Evolutionary conservation across 2,888 invertebrate species (phyloP).

Genomic region (Catocala sponsa): DNA sequence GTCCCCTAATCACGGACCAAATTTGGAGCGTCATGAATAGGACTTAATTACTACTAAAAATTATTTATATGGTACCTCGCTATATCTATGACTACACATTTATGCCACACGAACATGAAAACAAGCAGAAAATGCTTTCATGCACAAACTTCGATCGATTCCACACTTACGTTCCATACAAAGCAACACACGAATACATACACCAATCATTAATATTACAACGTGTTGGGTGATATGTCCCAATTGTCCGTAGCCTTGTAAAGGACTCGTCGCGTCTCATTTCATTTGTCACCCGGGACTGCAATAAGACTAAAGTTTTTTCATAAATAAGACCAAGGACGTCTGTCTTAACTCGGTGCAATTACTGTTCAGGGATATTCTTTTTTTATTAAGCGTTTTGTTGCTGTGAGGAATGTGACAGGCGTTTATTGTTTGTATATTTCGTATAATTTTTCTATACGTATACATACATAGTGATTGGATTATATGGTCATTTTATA

Average conservation of each 20-base stretch:
- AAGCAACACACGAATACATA: background rate
- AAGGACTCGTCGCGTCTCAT: slow-evolving; percentile 42
- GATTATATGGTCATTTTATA: too few relatives aligned
- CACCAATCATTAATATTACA: slow-evolving; percentile 4
- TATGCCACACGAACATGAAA: too few relatives aligned
- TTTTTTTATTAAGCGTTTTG: slow-evolving; percentile 19
- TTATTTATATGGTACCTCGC: too few relatives aligned
- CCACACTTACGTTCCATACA: too few relatives aligned
- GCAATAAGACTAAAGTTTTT: slow-evolving; percentile 37
- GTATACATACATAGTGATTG: too few relatives aligned
- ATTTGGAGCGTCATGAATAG: too few relatives aligned
- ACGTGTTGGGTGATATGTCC: slow-evolving; percentile 16
- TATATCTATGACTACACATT: too few relatives aligned
- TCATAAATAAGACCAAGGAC: slow-evolving; percentile 48
- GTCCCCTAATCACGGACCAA: too few relatives aligned
- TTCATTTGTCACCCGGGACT: slow-evolving; percentile 35
- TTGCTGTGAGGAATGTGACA: slow-evolving; percentile 26
- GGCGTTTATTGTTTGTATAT: slow-evolving; percentile 12
- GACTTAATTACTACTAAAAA: too few relatives aligned
- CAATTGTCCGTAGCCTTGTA: slow-evolving; percentile 43
- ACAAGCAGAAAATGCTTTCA: too few relatives aligned
- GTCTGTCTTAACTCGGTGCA: slow-evolving; percentile 25
- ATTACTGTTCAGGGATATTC: slow-evolving; percentile 27
- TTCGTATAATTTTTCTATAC: too few relatives aligned
- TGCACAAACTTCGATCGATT: too few relatives aligned